Evolutionary conservation across 2,888 invertebrate genomes (phyloP), one percentile per base, ranked within the genome.

Genomic region (Gari tellinella): DNA sequence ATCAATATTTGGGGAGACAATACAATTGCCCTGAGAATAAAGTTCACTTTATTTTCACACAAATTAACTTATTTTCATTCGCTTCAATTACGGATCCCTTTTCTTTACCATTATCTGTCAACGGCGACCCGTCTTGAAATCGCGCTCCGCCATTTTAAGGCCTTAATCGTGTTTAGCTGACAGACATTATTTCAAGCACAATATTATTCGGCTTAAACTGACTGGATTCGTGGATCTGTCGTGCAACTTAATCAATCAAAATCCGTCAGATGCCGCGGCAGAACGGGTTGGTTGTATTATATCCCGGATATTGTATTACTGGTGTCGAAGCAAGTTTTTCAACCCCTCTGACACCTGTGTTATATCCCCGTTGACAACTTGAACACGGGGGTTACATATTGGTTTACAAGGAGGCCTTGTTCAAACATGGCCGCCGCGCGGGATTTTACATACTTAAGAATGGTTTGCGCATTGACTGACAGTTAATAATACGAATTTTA

Each of bases 351-450:
- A 78, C 78, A 78, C 78, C 78, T 78, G 78, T 78, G 65, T 67
- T 55, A 58, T 69, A 72, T 62, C 52, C 69, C 58, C 64, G 77
- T 62, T 65, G 77, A 77, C 77, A 77, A 77, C 72, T 72, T 77
- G 63, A 77, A 77, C 72, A 77, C 62, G 72, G 77, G 72, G 72
- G 77, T 72, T 77, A 77, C 77, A 77, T 77, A 77, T 77, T 72
- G 77, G 72, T 77, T 77, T 77, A 77, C 77, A 77, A 40, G 72
- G 69, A 69, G 57, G 52, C 55, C 61, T 64, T 72, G 77, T 69
- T 69, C 77, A 77, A 77, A 77, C 72, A 77, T 69, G 72, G 72
- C 65, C 60, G 68, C 61, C 41, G 31, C 17, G 45, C 61, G 55
- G 38, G 67, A 46, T 67, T 10, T 67, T 60, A 60, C 60, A 55